Conservation (phyloP, 2,888 invertebrate genomes). For the Meliscaeva auricollis region DNA sequence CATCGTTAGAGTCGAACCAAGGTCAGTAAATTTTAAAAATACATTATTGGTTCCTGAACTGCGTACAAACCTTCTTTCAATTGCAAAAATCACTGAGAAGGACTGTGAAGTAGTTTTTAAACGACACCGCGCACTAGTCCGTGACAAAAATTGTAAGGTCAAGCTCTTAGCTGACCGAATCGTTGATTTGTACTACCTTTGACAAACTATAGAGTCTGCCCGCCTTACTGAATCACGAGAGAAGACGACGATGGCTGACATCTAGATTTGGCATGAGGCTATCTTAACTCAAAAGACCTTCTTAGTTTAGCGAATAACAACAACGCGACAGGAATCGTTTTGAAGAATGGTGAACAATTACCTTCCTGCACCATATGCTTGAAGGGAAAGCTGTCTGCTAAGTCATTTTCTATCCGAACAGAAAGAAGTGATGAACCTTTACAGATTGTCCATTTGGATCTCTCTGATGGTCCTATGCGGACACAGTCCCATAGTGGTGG, state of each 20-base stretch:
- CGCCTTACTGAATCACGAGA: background rate
- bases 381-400: slow-evolving; percentile 12
- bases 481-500: slow-evolving; percentile 38
- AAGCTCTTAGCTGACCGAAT: slow-evolving; percentile 6
- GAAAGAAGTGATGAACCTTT: slow-evolving; percentile 13
- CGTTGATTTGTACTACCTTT: slow-evolving; percentile 14
- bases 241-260: background rate
- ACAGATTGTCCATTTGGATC: slow-evolving; percentile 22
- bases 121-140: background rate
- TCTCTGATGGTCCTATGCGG: slow-evolving; percentile 22
- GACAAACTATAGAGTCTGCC: slow-evolving; percentile 1
- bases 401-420: slow-evolving; percentile 20
- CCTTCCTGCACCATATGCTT: background rate
- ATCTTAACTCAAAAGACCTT: slow-evolving; percentile 24
- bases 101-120: slow-evolving; percentile 16
- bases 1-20: slow-evolving; percentile 12
- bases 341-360: background rate
- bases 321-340: slow-evolving; percentile 6
- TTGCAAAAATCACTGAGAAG: slow-evolving; percentile 15
- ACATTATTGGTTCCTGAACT: background rate
- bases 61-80: slow-evolving; percentile 30
- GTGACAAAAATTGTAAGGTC: background rate
- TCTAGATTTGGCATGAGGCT: slow-evolving; percentile 14
- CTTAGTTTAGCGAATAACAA: slow-evolving; percentile 12
- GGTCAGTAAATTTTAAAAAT: slow-evolving; percentile 39